Evolutionary conservation across 2,888 invertebrate species (phyloP).

Genomic region (Seladonia tumulorum): DNA sequence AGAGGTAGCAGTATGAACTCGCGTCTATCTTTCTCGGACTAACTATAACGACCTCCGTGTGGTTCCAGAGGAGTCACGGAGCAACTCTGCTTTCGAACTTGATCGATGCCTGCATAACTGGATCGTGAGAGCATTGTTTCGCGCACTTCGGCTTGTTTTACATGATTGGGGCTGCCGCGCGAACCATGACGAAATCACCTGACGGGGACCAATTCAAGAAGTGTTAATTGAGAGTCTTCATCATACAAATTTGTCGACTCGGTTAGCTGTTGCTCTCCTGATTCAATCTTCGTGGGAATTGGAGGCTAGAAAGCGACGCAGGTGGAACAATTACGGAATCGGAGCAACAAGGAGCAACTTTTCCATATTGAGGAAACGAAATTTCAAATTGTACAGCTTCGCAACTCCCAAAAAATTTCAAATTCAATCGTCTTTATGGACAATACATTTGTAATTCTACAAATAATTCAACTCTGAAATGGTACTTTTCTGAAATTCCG

Average conservation of each 20-base stretch:
- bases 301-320: neutral
- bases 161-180: neutral
- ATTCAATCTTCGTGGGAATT: neutral
- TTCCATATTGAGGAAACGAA: neutral
- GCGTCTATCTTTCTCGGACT: neutral
- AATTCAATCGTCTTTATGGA: neutral
- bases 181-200: neutral
- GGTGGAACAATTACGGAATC: neutral
- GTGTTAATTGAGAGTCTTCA: neutral
- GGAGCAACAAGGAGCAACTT: neutral
- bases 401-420: neutral
- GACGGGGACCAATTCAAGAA: neutral
- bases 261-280: neutral
- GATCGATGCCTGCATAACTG: slow-evolving; percentile 4
- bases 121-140: slow-evolving; percentile 20
- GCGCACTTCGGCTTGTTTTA: neutral
- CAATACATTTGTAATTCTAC: no score
- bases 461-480: no score
- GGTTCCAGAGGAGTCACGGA: neutral
- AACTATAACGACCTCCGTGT: neutral
- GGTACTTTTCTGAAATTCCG: no score
- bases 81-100: slow-evolving; percentile 5
- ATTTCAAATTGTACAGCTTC: no score
- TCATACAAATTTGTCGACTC: neutral
- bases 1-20: neutral